These are phyloP conservation scores for Synodontis membranacea DNA, from an alignment of 2,113 vertebrate species.

Conservation along the genomic window DNA sequence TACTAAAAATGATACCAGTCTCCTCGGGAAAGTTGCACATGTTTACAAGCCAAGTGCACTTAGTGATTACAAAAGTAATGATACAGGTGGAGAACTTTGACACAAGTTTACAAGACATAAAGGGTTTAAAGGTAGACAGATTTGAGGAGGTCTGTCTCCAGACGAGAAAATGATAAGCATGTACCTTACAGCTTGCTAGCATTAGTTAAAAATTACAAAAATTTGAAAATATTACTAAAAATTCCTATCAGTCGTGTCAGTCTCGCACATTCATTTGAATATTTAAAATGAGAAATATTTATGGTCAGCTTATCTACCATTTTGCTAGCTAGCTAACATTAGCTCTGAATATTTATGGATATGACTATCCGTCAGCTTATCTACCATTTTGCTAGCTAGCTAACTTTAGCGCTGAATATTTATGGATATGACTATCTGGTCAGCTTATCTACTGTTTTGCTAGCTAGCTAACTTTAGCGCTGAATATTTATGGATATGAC, in stretches of 20 bases:
- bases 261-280: too few relatives aligned
- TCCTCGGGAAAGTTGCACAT: background rate
- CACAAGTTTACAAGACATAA: background rate
- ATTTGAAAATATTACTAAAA: background rate
- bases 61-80: slow-evolving; percentile 21
- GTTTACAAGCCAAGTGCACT: slow-evolving; percentile 20
- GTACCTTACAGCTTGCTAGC: background rate
- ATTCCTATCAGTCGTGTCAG: background rate
- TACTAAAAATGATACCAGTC: slow-evolving; percentile 15
- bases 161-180: background rate
- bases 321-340: too few relatives aligned
- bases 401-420: too few relatives aligned
- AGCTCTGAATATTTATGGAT: too few relatives aligned
- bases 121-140: background rate
- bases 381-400: too few relatives aligned
- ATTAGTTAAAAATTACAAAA: background rate
- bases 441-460: too few relatives aligned
- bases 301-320: too few relatives aligned
- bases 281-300: too few relatives aligned
- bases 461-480: too few relatives aligned
- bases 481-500: too few relatives aligned
- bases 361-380: too few relatives aligned
- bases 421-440: too few relatives aligned
- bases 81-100: background rate
- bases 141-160: background rate